phyloP scores from a whole-genome alignment of 2,888 invertebrate species.

The Caenorhabditis japonica region DNA sequence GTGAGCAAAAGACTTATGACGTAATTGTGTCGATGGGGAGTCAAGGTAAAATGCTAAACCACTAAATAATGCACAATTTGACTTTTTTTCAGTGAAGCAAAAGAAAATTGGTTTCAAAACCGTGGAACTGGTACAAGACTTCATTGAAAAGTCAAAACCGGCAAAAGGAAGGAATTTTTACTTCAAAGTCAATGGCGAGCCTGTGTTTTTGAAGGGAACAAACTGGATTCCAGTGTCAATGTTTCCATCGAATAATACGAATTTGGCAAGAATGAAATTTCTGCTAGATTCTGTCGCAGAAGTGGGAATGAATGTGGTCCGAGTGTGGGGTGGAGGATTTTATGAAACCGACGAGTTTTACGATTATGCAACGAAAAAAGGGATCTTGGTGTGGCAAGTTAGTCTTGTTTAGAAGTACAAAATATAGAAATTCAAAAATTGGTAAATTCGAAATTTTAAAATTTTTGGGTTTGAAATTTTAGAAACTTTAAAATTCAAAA shows the following conservation, averaged over 20 bases:
- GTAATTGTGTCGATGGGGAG: constrained; percentile 35
- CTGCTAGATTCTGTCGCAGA: constrained; percentile 62
- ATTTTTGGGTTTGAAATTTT: no score
- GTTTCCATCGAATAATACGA: constrained; percentile 59
- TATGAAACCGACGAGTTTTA: constrained; percentile 94
- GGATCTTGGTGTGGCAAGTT: constrained; percentile 92
- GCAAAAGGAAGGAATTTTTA: constrained; percentile 84
- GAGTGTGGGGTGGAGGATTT: constrained; percentile 98
- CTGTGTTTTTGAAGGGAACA: constrained; percentile 88
- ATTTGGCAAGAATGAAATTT: constrained; percentile 52
- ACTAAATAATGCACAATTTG: no score
- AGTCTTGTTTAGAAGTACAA: no score
- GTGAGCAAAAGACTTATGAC: constrained; percentile 85
- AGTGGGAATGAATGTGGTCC: constrained; percentile 86
- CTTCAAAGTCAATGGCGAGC: constrained; percentile 87
- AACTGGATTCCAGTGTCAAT: constrained; percentile 74
- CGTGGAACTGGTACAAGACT: constrained; percentile 83
- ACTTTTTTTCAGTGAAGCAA: constrained; percentile 32
- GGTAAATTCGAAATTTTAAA: no score
- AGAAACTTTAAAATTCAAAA: no score
- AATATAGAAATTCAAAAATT: no score
- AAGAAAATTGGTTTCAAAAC: constrained; percentile 87
- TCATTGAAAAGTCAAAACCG: constrained; percentile 50
- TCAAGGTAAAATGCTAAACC: constrained; percentile 32
- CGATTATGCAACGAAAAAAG: constrained; percentile 80